phyloP scores from a whole-genome alignment of 2,113 vertebrate genomes.

The Ptyas mucosa region DNA sequence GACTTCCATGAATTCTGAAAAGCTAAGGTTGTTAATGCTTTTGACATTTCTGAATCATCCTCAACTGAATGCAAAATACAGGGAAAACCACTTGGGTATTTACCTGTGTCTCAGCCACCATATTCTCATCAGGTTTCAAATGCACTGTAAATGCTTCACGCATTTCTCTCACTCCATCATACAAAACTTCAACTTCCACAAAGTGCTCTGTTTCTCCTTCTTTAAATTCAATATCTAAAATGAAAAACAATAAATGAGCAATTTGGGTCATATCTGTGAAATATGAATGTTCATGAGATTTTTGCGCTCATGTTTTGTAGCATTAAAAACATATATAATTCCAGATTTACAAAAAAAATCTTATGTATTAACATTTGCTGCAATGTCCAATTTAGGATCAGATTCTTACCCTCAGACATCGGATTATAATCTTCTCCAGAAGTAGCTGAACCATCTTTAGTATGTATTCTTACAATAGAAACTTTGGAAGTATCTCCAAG shows the following conservation, averaged over 20 bases:
- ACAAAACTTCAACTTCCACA: conserved; percentile 80
- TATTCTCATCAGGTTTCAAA: conserved; percentile 84
- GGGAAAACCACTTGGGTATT: conserved; percentile 26
- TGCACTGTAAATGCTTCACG: conserved; percentile 81
- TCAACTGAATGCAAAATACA: background rate
- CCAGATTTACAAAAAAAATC: background rate
- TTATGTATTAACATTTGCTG: background rate
- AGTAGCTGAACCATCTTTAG: conserved; percentile 83
- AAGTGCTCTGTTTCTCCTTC: conserved; percentile 78
- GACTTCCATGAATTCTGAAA: background rate
- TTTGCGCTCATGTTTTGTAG: background rate
- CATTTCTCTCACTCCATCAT: conserved; percentile 80
- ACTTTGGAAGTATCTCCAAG: conserved; percentile 78
- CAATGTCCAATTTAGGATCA: background rate
- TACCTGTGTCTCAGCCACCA: conserved; percentile 83
- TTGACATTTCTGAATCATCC: background rate
- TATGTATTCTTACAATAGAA: conserved; percentile 81
- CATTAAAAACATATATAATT: background rate
- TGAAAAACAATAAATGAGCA: background rate
- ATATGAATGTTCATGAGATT: background rate
- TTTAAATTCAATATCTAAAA: conserved; percentile 78
- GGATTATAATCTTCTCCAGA: conserved; percentile 85
- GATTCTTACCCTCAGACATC: conserved; percentile 74
- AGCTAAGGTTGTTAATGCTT: background rate
- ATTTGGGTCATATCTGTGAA: background rate